Base-by-base conservation (phyloP, 2,888 invertebrate species). In the Sinelater perroti region DNA sequence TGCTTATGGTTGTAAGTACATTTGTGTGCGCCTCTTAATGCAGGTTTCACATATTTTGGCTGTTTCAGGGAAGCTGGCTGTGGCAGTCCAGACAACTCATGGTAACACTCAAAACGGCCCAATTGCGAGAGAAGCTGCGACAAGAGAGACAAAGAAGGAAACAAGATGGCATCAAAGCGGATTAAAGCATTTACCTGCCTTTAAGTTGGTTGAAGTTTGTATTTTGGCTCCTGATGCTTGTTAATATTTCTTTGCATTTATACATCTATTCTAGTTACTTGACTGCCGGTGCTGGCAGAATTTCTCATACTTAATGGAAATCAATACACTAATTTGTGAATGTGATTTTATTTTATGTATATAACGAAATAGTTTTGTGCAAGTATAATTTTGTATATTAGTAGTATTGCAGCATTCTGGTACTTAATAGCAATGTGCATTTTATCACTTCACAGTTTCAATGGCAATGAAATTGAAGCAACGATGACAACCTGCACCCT, bases 1-100 rank as follows among this genome's bases (percentile, higher is more conserved):
- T 95, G 88, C 84, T 95, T 64, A 89, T 95, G 86, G 91, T 96
- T 85, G 95, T 95, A 83, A 89, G 93, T 88, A 4, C 14, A 10
- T 33, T 18, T 13, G 3, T 13, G 5, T 31, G 11, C 18, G n/a
- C 50, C 40, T 54, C 10, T 13, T 31, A 28, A 17, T 26, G 10
- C 28, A 6, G 8, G 8, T 24, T 24, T 24, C 30, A 8, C 30
- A 24, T 5, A 24, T 24, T 24, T 62, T 64, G 47, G 61, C 66
- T 44, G 64, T 81, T 81, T 10, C 78, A 94, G 93, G 92, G 93
- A 50, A 89, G 91, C 64, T 95, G 95, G 94, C 79, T 95, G 52
- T 93, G 91, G 77, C 91, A 90, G 70, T 93, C 94, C 0, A 93
- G 93, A 45, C 89, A 91, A 75, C 80, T 95, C 68, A 93, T 95